Conservation (phyloP, 2,888 invertebrate species). For the Oeneis ivallda region DNA sequence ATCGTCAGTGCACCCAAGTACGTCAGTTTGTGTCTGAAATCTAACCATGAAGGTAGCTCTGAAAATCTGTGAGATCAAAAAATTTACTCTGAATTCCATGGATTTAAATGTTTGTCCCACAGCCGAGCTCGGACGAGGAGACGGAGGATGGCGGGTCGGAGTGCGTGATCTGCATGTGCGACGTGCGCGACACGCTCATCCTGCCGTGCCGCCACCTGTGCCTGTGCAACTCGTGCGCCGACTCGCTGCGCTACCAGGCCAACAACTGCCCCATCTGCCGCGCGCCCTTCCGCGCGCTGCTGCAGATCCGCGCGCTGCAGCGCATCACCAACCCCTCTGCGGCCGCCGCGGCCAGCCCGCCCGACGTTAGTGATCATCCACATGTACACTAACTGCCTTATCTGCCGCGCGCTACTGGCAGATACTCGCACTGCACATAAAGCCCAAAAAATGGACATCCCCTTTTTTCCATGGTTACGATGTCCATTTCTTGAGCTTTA, state of each 20-base stretch:
- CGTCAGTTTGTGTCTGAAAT: no score
- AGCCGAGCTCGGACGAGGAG: conserved; percentile 88
- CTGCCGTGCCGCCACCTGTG: conserved; percentile 99
- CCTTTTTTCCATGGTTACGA: no score
- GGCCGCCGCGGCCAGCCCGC: conserved; percentile 51
- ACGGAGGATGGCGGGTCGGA: conserved; percentile 97
- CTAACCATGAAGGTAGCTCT: no score
- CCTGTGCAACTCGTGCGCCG: conserved; percentile 98
- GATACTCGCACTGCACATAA: no score
- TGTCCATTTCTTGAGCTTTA: no score
- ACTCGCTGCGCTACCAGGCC: conserved; percentile 97
- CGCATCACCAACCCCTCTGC: conserved; percentile 79
- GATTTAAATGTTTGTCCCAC: conserved; percentile 3
- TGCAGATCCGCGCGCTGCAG: conserved; percentile 97
- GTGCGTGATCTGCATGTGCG: conserved; percentile 99
- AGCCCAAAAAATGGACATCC: no score
- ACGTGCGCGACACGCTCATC: conserved; percentile 97
- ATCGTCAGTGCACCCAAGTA: neutral
- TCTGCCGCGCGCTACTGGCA: no score
- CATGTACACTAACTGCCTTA: no score
- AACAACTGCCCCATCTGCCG: conserved; percentile 99
- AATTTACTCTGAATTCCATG: neutral
- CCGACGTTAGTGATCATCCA: conserved; percentile 86
- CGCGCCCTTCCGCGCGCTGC: conserved; percentile 97
- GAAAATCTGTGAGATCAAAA: no score